Conservation (phyloP, 2,113 vertebrate genomes). For the Gila orcuttii region DNA sequence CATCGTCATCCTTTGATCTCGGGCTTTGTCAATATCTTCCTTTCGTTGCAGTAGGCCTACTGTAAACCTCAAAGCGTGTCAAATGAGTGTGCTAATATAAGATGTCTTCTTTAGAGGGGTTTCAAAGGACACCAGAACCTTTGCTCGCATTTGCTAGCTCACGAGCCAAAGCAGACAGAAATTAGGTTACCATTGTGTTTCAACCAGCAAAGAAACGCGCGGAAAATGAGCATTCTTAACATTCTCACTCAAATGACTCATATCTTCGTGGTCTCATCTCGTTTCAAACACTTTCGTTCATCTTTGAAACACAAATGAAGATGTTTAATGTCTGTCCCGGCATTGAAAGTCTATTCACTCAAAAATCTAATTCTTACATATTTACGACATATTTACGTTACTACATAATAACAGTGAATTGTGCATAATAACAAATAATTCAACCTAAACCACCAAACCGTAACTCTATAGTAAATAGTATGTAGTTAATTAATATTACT, state of each 20-base stretch:
- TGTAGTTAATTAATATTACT: too few species aligned
- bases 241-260: not conserved
- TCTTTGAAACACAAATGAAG: too few species aligned
- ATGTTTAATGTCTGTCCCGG: too few species aligned
- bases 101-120: constrained; percentile 14
- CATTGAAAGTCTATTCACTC: too few species aligned
- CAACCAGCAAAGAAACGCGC: not conserved
- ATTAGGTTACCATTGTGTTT: constrained; percentile 3
- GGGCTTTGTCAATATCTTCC: not conserved
- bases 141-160: constrained; percentile 17
- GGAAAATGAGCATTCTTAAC: constrained; percentile 18
- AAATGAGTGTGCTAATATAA: constrained; percentile 22
- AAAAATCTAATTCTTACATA: too few species aligned
- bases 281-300: too few species aligned
- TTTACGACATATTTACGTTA: too few species aligned
- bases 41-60: constrained; percentile 26
- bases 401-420: too few species aligned
- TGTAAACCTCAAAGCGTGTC: constrained; percentile 17
- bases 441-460: too few species aligned
- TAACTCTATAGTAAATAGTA: too few species aligned
- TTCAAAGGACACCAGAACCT: constrained; percentile 1
- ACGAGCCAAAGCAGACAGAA: constrained; percentile 1
- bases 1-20: constrained; percentile 23
- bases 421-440: too few species aligned
- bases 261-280: not conserved